Percentiles rank a stretch among this genome's conserved stretches.
phyloP scores from a whole-genome alignment of 1,140 invertebrate species.

The Matsumurasca onukii region DNA sequence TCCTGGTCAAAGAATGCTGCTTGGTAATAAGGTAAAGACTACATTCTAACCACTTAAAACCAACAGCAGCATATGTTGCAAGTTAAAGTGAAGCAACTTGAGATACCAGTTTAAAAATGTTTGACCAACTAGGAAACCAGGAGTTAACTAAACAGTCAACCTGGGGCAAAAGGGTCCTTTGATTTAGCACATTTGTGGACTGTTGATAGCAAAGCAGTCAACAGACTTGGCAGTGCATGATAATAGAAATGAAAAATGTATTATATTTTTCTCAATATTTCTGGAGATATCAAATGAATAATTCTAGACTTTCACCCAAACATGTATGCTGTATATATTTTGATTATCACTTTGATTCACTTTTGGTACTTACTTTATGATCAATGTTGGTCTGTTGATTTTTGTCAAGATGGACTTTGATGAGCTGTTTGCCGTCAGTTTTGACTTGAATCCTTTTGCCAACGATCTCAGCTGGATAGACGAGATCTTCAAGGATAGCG shows the following conservation, averaged over 20 bases:
- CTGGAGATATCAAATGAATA: no score
- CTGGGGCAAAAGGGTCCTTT: background rate
- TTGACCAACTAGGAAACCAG: no score
- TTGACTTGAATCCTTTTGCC: constrained; percentile 96
- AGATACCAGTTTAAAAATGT: no score
- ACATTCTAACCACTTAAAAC: no score
- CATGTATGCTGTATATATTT: no score
- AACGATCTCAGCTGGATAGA: constrained; percentile 99
- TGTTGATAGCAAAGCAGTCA: background rate
- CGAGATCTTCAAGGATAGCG: constrained; percentile 94
- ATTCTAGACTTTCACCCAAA: no score
- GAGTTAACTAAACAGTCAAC: background rate
- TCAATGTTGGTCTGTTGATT: constrained; percentile 98
- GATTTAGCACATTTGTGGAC: constrained; percentile 14
- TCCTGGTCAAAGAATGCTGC: no score
- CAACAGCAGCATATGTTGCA: no score
- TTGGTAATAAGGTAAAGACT: no score
- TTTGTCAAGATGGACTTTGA: constrained; percentile 99
- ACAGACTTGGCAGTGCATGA: constrained; percentile 28
- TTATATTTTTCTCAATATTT: no score
- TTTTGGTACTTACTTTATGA: constrained; percentile 79
- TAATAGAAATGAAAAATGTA: no score
- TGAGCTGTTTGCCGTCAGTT: constrained; percentile 92
- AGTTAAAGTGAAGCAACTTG: no score
- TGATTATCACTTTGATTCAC: background rate